phyloP scores from a whole-genome alignment of 53 echinoderm and acorn worm genomes.

The Actinopyga echinites region DNA sequence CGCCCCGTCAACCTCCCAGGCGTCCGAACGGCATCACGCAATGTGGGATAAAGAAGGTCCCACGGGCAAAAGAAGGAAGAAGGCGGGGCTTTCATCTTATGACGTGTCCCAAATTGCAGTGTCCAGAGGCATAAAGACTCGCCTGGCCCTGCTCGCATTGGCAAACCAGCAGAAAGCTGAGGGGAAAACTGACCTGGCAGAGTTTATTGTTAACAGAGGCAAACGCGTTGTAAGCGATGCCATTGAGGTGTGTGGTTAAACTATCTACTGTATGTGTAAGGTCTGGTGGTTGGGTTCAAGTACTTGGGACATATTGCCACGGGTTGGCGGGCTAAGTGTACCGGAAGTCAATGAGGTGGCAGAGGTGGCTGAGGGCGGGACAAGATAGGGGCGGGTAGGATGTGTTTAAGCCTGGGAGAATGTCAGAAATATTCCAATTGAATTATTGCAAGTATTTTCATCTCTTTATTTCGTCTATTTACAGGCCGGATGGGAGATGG shows the following conservation, averaged over 20 bases:
- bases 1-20: background rate
- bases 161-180: conserved; percentile 49
- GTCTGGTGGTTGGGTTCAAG: background rate
- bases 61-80: too few species aligned
- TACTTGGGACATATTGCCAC: background rate
- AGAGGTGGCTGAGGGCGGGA: too few species aligned
- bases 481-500: conserved; percentile 38
- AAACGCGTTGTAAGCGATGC: conserved; percentile 46
- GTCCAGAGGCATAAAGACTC: background rate
- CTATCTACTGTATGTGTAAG: too few species aligned
- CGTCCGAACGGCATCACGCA: background rate
- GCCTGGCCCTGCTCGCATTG: background rate
- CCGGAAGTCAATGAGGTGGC: too few species aligned
- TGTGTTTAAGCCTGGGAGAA: background rate
- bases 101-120: conserved; percentile 18
- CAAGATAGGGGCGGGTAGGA: background rate
- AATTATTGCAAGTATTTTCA: background rate
- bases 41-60: background rate
- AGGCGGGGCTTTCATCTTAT: too few species aligned
- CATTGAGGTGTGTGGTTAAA: background rate
- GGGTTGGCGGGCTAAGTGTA: background rate
- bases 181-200: conserved; percentile 54
- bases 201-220: conserved; percentile 50
- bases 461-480: background rate
- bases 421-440: too few species aligned